Percentiles rank a stretch among this genome's conserved stretches.
Evolutionary conservation across 2,888 invertebrate genomes (phyloP).

Genomic region (Athalia circularis): DNA sequence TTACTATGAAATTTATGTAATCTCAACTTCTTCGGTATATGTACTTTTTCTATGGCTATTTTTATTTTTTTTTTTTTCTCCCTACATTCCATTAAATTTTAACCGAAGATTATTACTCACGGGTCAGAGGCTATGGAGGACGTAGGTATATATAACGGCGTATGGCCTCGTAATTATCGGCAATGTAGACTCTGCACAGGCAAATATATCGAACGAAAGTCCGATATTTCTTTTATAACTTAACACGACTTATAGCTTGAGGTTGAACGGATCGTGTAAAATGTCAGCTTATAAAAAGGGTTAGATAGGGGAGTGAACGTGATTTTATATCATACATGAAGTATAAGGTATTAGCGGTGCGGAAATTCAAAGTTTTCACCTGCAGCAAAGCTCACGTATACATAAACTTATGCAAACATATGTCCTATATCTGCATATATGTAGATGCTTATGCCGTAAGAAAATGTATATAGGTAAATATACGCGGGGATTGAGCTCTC

Average conservation of each 20-base stretch:
- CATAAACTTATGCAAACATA: too few relatives aligned
- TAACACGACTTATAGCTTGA: neutral
- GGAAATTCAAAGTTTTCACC: too few relatives aligned
- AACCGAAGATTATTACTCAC: conserved; percentile 7
- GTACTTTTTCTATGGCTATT: neutral
- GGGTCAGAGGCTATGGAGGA: neutral
- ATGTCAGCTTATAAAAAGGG: neutral
- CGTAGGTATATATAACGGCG: neutral
- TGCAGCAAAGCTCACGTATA: too few relatives aligned
- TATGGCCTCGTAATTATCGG: conserved; percentile 33
- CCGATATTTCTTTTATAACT: conserved; percentile 17
- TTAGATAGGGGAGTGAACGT: neutral
- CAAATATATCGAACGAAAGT: conserved; percentile 19
- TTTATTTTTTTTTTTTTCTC: neutral
- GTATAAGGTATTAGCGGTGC: too few relatives aligned
- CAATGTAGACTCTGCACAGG: neutral
- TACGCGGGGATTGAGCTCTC: too few relatives aligned
- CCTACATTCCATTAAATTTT: neutral
- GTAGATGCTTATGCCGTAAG: too few relatives aligned
- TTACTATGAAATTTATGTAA: too few relatives aligned
- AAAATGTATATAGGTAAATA: too few relatives aligned
- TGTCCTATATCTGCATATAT: too few relatives aligned
- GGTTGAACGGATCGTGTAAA: conserved; percentile 15
- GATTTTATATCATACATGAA: neutral
- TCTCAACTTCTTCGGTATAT: too few relatives aligned